Base-by-base conservation (phyloP, 2,113 vertebrate genomes). In the Oophaga pumilio region DNA sequence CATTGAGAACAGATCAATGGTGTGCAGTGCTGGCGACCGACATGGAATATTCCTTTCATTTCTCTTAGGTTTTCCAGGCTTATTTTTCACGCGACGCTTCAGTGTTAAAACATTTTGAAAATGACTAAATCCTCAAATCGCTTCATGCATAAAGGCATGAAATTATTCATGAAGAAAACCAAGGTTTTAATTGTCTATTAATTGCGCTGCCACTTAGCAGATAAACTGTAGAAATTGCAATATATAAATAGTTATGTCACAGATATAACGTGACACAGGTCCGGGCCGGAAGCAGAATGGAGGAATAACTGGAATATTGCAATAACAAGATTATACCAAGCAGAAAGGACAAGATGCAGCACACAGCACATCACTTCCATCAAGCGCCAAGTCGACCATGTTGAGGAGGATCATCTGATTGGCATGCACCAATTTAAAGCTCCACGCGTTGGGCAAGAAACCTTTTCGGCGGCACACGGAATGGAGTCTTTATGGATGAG, bases 111-210 rank as follows among this genome's bases (percentile, higher is more conserved):
- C 62, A 69, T 69, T 83, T 53, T 53, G 49, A 83, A 83, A 83
- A 83, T 83, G 81, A 53, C 81, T 69, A 53, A 83, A 69, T 69
- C 62, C 62, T 83, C n/a, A 53, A 24, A 83, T 69, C 53, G 64
- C 43, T 83, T 83, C 81, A 68, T 83, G 81, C 81, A 83, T 69
- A 49, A 83, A 83, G 50, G 81, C 64, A 69, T 83, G 62, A 83
- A 69, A 83, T 83, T 83, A 69, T 83, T 83, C 81, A 83, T 83
- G 81, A 83, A 6, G 49, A 69, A 83, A 83, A 53, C 62, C 81
- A 8, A 43, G 20, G 64, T 69, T 69, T 69, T 83, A 83, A 83
- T 83, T 83, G 81, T 83, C 43, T 69, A 83, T 83, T 83, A 83
- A 83, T 83, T 83, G 81, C 43, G 50, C 81, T 53, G 81, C 64